Evolutionary conservation across 2,888 invertebrate genomes (phyloP), one percentile per base, ranked within the genome.

Genomic region (Germaria angustata): DNA sequence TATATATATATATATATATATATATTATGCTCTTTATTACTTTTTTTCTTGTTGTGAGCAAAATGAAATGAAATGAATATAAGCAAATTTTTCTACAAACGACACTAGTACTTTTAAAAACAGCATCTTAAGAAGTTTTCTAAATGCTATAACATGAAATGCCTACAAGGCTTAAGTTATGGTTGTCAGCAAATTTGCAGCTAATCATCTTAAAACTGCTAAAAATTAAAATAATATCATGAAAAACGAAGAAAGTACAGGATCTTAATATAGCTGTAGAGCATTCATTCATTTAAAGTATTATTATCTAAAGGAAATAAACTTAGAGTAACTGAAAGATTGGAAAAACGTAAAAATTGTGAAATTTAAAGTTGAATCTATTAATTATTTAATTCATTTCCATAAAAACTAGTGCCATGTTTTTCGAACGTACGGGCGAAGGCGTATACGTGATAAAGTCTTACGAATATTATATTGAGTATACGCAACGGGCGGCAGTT

Each of bases 151-250:
- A 55, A 9, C 49, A 55, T 69, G 49, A 55, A 77, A 78, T 73
- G 61, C 69, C 81, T 78, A 69, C n/a, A 61, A 69, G 78, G 80
- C 75, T 59, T 49, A 75, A 76, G 66, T 71, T 28, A 59, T 57
- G 61, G 55, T 66, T 84, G 81, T 81, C 79, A 81, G 81, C 78
- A 65, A 53, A 69, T 84, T 81, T 71, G 53, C 65, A 81, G 84
- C 84, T 84, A 84, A 84, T 84, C 79, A 84, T 84, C 78, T 81
- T 78, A 77, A 32, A 76, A 80, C 81, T 28, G 32, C 41, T 59
- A 17, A 36, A 46, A 39, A 71, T 36, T 17, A 59, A 57, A 65
- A 65, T 28, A 65, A 59, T 51, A 9, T 7, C 7, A 63, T 1
- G 34, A 41, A 22, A 7, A 28, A 39, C 5, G 4, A 24, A 5